Percentiles rank a stretch among this genome's conserved stretches.
Evolutionary conservation across 2,888 invertebrate genomes (phyloP).

Genomic region (Odontomyia ornata): DNA sequence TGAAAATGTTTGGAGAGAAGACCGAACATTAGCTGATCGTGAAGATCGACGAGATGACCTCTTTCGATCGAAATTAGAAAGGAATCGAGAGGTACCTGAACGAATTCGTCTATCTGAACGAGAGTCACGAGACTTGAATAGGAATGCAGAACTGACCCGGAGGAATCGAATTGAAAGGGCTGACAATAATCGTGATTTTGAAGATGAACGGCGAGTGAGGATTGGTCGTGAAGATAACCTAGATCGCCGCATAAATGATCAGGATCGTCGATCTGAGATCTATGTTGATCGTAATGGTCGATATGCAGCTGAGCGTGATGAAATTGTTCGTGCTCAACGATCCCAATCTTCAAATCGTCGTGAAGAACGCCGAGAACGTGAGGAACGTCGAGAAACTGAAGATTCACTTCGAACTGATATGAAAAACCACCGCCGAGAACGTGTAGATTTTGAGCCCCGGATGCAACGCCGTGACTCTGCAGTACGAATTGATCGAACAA

Average conservation of each 20-base stretch:
- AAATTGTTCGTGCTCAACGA: too few species aligned
- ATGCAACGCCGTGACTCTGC: background rate
- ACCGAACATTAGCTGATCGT: background rate
- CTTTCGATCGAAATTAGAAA: background rate
- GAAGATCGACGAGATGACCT: background rate
- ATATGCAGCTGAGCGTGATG: too few species aligned
- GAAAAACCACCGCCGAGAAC: background rate
- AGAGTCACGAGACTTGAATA: background rate
- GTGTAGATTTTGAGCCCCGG: background rate
- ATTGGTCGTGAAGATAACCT: background rate
- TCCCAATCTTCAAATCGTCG: background rate
- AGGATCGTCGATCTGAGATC: too few species aligned
- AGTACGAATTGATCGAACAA: background rate
- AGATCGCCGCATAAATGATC: background rate
- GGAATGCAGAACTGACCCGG: background rate
- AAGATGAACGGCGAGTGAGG: background rate
- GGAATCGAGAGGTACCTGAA: background rate
- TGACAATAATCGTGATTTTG: too few species aligned
- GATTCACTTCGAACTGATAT: background rate
- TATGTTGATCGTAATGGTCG: too few species aligned
- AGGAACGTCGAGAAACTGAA: background rate
- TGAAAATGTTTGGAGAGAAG: slow-evolving; percentile 37
- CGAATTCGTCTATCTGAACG: background rate
- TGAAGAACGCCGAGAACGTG: slow-evolving; percentile 8
- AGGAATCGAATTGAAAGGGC: background rate